These are phyloP conservation scores for Anhinga anhinga DNA, from an alignment of 2,113 vertebrate species.

Conservation along the genomic window DNA sequence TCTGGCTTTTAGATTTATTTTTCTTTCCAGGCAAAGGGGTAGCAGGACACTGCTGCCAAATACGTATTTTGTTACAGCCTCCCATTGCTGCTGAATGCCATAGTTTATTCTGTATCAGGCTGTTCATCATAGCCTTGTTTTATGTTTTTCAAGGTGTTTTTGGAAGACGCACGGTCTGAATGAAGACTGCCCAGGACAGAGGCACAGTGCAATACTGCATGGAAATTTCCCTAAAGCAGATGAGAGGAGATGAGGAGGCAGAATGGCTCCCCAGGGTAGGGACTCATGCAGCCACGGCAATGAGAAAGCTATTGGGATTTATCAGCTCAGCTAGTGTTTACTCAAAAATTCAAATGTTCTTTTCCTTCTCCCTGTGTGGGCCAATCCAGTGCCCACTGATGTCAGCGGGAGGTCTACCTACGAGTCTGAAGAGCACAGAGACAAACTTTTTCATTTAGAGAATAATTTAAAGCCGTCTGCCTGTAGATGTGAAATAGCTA, in stretches of 20 bases:
- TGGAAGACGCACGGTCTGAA: neutral
- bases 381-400: rapidly evolving
- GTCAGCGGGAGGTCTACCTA: neutral
- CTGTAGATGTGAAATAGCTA: neutral
- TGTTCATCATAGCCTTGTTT: neutral
- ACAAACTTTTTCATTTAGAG: neutral
- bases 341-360: neutral
- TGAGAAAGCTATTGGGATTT: neutral
- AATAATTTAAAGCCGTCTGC: neutral
- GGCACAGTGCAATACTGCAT: neutral
- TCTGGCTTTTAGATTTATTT: neutral
- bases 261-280: neutral
- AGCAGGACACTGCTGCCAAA: neutral
- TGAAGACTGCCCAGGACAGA: neutral
- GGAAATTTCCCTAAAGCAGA: neutral
- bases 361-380: neutral
- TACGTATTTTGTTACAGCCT: neutral
- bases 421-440: neutral
- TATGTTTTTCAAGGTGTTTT: neutral
- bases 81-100: neutral
- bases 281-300: neutral
- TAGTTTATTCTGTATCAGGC: neutral
- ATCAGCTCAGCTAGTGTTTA: neutral
- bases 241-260: neutral
- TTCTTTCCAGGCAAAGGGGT: neutral